Conservation (phyloP, 2,888 invertebrate species). For the Cerastoderma edule region DNA sequence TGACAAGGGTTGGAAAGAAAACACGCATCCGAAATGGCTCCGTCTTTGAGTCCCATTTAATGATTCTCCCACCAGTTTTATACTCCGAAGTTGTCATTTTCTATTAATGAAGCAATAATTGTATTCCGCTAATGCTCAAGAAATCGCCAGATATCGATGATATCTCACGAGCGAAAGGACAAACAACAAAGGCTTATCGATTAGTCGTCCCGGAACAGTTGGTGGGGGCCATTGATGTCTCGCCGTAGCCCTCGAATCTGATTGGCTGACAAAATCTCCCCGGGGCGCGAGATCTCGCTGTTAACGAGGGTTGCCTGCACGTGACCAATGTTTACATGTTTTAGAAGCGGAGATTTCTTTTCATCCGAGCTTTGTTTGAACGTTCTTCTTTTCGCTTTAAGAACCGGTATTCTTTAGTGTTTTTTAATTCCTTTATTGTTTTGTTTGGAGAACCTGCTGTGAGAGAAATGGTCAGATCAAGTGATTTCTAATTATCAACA, state of each 20-base stretch:
- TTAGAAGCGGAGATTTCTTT: constrained; percentile 11
- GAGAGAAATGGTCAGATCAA: not conserved
- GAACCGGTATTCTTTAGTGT: not conserved
- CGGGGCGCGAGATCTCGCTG: constrained; percentile 43
- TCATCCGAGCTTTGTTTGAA: constrained; percentile 22
- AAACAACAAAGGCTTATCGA: constrained; percentile 59
- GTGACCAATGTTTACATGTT: constrained; percentile 38
- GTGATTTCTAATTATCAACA: not conserved
- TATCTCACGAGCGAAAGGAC: constrained; percentile 41
- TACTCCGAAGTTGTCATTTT: constrained; percentile 41
- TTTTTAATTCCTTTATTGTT: not conserved
- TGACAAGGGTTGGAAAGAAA: constrained; percentile 15
- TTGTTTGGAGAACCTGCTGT: not conserved
- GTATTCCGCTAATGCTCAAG: constrained; percentile 51
- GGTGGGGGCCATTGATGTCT: constrained; percentile 45
- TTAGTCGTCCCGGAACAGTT: constrained; percentile 55
- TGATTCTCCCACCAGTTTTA: constrained; percentile 27
- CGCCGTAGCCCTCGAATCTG: constrained; percentile 19
- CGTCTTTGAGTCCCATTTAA: constrained; percentile 20
- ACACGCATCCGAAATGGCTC: constrained; percentile 3
- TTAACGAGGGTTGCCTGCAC: constrained; percentile 36
- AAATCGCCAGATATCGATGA: constrained; percentile 57
- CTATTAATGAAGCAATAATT: constrained; percentile 59
- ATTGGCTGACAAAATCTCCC: constrained; percentile 43
- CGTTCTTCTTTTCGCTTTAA: not conserved